Evolutionary conservation across 2,797 vertebrate genomes (phyloP), one percentile per base, ranked within the genome.

Genomic region (Acridotheres tristis): DNA sequence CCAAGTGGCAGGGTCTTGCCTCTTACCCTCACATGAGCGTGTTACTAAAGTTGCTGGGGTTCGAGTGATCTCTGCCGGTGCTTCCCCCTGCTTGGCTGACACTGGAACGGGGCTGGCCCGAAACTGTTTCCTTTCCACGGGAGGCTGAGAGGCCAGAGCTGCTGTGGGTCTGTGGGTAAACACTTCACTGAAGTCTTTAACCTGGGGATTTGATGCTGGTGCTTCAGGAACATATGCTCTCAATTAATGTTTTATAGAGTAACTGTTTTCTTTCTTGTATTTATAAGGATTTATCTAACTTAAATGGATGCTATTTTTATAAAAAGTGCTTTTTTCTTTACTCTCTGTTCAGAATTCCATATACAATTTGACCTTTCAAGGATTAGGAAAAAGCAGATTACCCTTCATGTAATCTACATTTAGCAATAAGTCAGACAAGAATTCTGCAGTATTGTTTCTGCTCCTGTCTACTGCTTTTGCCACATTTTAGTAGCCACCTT

Each of bases 261-360:
- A 94, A 77, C 83, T 90, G 62, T 89, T 94, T 88, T 94, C 85
- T 75, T 92, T 96, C 94, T 65, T 96, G 93, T 97, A 93, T 97
- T 98, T 98, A 85, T 98, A 97, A 96, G 58, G 63, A 63, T 84
- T 95, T 97, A 72, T 91, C 95, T 96, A 97, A 97, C 96, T 97
- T 96, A 94, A 96, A 97, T 95, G 84, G 85, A 95, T 92, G 84
- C 83, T 97, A 97, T 98, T 98, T 98, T 98, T 98, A 72, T 98
- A 98, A 96, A 82, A 84, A 76, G 43, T 94, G 30, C 21, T 92
- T 67, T 76, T 91, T 89, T 81, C 76, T 86, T 74, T 91, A 74
- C 30, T 96, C 27, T 71, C 20, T 92, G 67, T 63, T 89, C 47
- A 42, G 81, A 83, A 89, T 57, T 92, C 78, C 75, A 77, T 76